phyloP scores from a whole-genome alignment of 2,888 invertebrate species.

The Clunio marinus region DNA sequence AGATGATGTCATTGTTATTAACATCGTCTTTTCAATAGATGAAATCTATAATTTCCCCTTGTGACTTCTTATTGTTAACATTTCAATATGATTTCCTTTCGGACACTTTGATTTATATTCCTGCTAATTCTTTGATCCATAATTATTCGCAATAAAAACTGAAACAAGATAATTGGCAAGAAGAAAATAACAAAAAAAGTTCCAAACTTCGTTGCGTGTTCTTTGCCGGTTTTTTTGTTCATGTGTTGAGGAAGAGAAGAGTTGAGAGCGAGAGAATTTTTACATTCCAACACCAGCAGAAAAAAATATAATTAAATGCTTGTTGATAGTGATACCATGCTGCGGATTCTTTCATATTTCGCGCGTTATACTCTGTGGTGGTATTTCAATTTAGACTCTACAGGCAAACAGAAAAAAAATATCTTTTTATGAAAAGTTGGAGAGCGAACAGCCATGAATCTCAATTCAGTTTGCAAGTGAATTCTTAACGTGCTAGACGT shows the following conservation, averaged over 20 bases:
- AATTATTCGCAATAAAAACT: constrained; percentile 9
- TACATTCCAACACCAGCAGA: background rate
- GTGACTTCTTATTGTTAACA: no score
- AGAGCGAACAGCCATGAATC: background rate
- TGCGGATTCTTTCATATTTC: background rate
- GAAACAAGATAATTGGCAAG: constrained; percentile 5
- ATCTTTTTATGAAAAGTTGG: background rate
- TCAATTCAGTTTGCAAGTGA: constrained; percentile 38
- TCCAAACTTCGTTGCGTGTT: constrained; percentile 8
- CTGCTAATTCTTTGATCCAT: background rate
- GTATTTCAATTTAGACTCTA: background rate
- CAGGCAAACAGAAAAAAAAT: background rate
- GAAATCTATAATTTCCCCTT: no score
- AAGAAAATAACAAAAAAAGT: background rate
- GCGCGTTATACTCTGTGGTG: background rate
- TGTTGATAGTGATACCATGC: constrained; percentile 18
- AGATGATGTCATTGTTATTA: constrained; percentile 17
- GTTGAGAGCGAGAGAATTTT: constrained; percentile 7
- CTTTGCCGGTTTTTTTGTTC: background rate
- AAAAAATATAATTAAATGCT: background rate
- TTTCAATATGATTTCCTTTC: no score
- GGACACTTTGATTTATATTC: background rate
- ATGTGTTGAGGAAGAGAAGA: no score
- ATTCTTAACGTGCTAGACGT: constrained; percentile 38
- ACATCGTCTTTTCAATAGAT: no score